Percentiles rank a stretch among this genome's conserved stretches.
phyloP scores from a whole-genome alignment of 2,888 invertebrate genomes.

The Acholoe squamosa region DNA sequence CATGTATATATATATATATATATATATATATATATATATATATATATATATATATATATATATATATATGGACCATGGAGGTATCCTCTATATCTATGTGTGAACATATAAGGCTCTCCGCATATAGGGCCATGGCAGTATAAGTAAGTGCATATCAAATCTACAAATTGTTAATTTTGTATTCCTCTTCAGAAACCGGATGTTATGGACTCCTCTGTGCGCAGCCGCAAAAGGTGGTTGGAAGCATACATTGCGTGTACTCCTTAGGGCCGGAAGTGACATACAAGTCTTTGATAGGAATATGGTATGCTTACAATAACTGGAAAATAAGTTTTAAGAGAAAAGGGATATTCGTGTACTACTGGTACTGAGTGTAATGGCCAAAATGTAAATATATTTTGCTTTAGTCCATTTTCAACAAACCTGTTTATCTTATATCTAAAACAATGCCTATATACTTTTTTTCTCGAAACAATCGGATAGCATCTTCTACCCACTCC shows the following conservation, averaged over 20 bases:
- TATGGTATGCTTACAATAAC: background rate
- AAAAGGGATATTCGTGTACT: background rate
- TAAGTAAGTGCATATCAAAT: background rate
- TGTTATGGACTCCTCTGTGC: slow-evolving; percentile 58
- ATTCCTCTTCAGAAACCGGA: slow-evolving; percentile 63
- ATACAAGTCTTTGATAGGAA: slow-evolving; percentile 9
- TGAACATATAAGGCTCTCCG: background rate
- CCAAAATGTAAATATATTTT: no score
- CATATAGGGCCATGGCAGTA: background rate
- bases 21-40: no score
- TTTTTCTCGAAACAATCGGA: no score
- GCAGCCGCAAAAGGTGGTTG: slow-evolving; percentile 34
- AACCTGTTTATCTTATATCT: no score
- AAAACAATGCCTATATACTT: no score
- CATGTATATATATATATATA: no score
- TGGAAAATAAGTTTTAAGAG: background rate
- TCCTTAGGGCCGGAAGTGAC: slow-evolving; percentile 16
- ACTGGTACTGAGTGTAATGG: background rate
- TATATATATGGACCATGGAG: no score
- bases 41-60: no score
- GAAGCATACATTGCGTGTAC: background rate
- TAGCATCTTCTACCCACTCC: no score
- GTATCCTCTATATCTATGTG: background rate
- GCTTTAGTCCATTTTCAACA: no score
- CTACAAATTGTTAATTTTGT: background rate